A percentile compares a stretch with the other conserved stretches of the same genome.
Evolutionary conservation across 2,797 vertebrate species (phyloP).

Genomic region (Liasis olivaceus): DNA sequence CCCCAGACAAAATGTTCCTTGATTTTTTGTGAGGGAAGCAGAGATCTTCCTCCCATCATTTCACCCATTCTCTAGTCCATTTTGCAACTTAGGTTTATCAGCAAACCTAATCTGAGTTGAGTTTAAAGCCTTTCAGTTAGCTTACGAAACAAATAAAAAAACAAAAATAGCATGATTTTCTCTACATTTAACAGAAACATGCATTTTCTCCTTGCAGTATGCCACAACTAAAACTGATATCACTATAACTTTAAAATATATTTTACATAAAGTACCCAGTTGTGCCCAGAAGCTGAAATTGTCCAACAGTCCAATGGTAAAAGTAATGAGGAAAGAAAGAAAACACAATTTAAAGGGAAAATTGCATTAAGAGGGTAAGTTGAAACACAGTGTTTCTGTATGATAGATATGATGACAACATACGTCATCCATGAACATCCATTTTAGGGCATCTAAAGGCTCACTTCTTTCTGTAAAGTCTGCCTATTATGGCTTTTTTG

Average conservation of each 20-base stretch:
- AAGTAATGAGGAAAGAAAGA: background rate
- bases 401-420: too few species aligned
- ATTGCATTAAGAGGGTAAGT: background rate
- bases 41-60: too few species aligned
- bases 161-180: background rate
- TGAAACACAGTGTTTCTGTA: too few species aligned
- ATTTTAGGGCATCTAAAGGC: too few species aligned
- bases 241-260: background rate
- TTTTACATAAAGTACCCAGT: background rate
- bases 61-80: background rate
- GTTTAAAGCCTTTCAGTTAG: background rate
- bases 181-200: background rate
- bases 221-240: background rate
- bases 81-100: background rate
- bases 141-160: background rate
- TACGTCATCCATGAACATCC: too few species aligned
- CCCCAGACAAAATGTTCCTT: too few species aligned
- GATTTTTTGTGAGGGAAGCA: too few species aligned
- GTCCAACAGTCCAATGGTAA: background rate
- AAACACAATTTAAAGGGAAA: background rate
- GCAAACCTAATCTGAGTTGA: background rate
- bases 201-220: background rate
- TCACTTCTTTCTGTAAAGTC: too few species aligned
- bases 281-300: background rate
- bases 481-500: too few species aligned